Base-by-base conservation (phyloP, 35 echinoderm and acorn worm genomes). In the Lytechinus pictus region DNA sequence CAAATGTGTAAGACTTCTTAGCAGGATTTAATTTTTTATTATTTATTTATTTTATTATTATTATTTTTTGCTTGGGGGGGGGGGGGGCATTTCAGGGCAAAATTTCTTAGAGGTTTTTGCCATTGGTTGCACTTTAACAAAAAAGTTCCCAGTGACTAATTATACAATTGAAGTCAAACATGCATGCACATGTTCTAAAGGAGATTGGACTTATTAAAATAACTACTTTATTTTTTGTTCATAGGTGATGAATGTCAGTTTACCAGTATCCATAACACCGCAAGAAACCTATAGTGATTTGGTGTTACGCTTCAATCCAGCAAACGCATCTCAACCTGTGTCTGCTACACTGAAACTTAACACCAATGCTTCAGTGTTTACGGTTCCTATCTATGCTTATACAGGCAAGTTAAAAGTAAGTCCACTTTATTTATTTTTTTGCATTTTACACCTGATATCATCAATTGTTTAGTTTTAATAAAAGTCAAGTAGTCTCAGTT, bases 311-410 rank as follows among this genome's bases (percentile, higher is more conserved):
- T 99, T 95, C 94, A 95, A 86, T 95, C 96, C 24, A 95, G 95
- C 61, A 94, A 94, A 54, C 66, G 97, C 28, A 61, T 95, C 19
- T 79, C 92, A 89, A 92, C 97, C 9, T 57, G n/a, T 99, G 44
- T 97, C 96, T 72, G 96, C 98, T 54, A 95, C 89, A 51, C 94
- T 99, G 51, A 92, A 95, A 86, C 95, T 99, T 19, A 95, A 95
- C 13, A 99, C 97, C 54, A 99, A 99, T 96, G 98, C 98, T 86
- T 99, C 98, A 27, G 94, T 98, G 10, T 99, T 99, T 89, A 97
- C 97, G 1, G 96, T 98, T 93, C 97, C 97, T 10, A 92, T 99
- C 28, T 95, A 98, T 95, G 96, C 96, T 4, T 99, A 99, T 86
- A 97, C 97, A 29, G 98, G 98, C 13, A 97, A 94, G 92, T 95